Percentiles rank a stretch among this genome's conserved stretches.
Evolutionary conservation across 1,140 invertebrate species (phyloP).

Genomic region (Diachasmimorpha longicaudata): DNA sequence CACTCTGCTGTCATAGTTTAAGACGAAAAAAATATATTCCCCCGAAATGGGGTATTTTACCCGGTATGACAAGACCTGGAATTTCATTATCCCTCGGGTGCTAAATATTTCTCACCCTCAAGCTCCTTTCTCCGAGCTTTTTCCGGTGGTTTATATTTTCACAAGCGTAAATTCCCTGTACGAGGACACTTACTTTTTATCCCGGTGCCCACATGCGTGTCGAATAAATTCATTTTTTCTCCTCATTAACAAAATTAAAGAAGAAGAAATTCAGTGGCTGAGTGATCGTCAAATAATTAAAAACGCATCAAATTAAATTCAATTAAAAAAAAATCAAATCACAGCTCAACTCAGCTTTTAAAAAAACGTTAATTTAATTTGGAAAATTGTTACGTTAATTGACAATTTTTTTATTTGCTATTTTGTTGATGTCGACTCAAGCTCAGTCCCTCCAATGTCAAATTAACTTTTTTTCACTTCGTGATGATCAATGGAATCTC

Average conservation of each 20-base stretch:
- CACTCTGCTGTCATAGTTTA: background rate
- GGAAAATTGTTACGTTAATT: too few relatives aligned
- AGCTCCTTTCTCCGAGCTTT: background rate
- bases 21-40: background rate
- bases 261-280: conserved; percentile 5
- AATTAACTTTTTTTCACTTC: background rate
- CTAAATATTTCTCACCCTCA: background rate
- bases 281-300: background rate
- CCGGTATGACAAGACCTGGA: conserved; percentile 7
- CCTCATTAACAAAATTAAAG: conserved; percentile 13
- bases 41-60: background rate
- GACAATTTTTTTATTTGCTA: too few relatives aligned
- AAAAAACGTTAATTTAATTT: too few relatives aligned
- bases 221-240: background rate
- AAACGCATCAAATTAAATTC: too few relatives aligned
- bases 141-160: background rate
- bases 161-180: background rate
- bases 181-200: conserved; percentile 19
- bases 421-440: too few relatives aligned
- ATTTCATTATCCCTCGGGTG: conserved; percentile 1
- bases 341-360: too few relatives aligned
- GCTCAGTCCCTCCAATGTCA: too few relatives aligned
- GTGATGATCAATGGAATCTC: background rate
- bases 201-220: conserved; percentile 26
- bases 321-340: too few relatives aligned